Evolutionary conservation across 2,113 vertebrate genomes (phyloP), one percentile per base, ranked within the genome.

Genomic region (Dunckerocampus dactyliophorus): DNA sequence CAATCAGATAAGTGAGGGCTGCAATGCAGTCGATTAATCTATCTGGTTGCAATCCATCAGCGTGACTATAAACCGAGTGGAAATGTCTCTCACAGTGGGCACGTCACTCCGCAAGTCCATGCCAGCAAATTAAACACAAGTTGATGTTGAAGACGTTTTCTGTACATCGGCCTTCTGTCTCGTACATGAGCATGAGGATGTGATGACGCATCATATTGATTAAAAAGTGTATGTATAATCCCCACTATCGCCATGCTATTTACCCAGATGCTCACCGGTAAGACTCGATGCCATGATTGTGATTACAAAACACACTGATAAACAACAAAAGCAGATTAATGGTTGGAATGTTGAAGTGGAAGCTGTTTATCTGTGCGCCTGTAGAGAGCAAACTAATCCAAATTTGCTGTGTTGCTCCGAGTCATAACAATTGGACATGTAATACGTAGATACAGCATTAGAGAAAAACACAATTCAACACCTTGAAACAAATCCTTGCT

Each of bases 1-100:
- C 75, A 79, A 89, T 89, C 84, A 84, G 86, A 89, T 86, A 85
- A 87, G 82, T 69, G 81, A 59, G 65, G 79, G 77, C 69, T 82
- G 80, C 80, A 81, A 62, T 69, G 75, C 72, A 76, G 79, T 85
- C 76, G 47, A 85, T 86, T 85, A 84, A 87, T 89, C 80, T 77
- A 74, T 86, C 83, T 83, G 74, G 77, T 79, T 69, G 74, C 81
- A 73, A 87, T 87, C 81, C 77, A 87, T 87, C 87, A 87, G 77
- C 76, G 74, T 57, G 63, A 74, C 72, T 76, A 72, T 74, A 79
- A 79, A 82, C 72, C 67, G 47, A 22, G 72, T 54, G 49, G 52
- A 67, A 65, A 66, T 62, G 69, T 70, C 71, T 69, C 60, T 62
- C 56, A 57, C 67, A 52, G 69, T 62, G 73, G 63, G 58, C 50